These are phyloP conservation scores for Celastrina argiolus DNA, from an alignment of 2,888 invertebrate genomes.

Conservation along the genomic window DNA sequence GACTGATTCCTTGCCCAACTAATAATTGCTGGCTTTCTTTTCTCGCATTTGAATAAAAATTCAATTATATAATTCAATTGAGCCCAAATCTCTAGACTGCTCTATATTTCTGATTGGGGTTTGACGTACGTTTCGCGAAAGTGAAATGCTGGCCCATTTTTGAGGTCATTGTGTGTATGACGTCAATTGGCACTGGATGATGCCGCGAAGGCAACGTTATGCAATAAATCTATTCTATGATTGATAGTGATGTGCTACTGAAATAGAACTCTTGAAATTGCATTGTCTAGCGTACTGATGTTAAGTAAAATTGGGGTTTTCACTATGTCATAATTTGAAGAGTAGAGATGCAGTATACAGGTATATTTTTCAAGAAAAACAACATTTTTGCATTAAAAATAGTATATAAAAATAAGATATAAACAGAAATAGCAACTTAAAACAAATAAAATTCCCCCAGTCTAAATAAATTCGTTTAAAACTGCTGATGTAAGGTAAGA, in stretches of 20 bases:
- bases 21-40: no score
- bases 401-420: no score
- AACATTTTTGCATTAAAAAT: no score
- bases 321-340: constrained; percentile 14
- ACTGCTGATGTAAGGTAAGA: no score
- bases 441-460: no score
- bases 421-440: no score
- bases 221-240: constrained; percentile 49
- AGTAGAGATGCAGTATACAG: not conserved
- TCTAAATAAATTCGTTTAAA: no score
- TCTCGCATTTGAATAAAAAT: no score
- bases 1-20: no score
- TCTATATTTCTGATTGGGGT: constrained; percentile 40
- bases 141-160: constrained; percentile 66
- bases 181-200: constrained; percentile 53
- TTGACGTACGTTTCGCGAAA: constrained; percentile 58
- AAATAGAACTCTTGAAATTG: not conserved
- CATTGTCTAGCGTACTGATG: not conserved
- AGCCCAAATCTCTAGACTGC: not conserved
- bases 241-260: constrained; percentile 23
- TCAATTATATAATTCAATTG: no score
- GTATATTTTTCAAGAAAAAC: no score
- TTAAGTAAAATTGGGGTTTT: not conserved
- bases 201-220: constrained; percentile 47
- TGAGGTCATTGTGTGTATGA: constrained; percentile 49